Conservation (phyloP, 2,113 vertebrate species). For the Petrocephalus zakoni region DNA sequence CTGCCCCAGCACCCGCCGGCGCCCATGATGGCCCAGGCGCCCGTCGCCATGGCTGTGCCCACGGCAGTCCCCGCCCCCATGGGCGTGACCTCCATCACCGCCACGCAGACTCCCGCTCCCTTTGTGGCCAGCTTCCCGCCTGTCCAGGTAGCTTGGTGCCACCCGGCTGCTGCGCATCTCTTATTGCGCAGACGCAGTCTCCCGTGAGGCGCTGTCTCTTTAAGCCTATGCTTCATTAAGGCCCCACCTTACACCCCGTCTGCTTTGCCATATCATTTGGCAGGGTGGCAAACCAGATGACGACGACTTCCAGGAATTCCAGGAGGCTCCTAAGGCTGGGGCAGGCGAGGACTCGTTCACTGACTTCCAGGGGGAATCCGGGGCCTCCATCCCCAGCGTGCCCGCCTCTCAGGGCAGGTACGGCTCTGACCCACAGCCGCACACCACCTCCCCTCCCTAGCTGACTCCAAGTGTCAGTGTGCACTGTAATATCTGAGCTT, state of each 20-base stretch:
- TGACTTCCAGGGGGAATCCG: conserved; percentile 78
- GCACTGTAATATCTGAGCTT: not conserved
- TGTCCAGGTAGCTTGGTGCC: conserved; percentile 45
- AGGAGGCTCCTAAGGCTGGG: conserved; percentile 88
- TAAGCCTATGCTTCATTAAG: not conserved
- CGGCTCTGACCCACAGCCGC: not conserved
- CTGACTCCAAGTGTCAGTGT: not conserved
- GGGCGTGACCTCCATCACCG: conserved; percentile 38
- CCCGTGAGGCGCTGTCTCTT: not conserved
- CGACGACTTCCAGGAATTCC: conserved; percentile 97
- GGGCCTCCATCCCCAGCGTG: conserved; percentile 60
- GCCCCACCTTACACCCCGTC: not conserved
- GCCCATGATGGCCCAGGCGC: conserved; percentile 64
- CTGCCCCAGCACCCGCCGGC: conserved; percentile 66
- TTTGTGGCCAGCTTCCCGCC: conserved; percentile 69
- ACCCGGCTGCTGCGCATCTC: not conserved
- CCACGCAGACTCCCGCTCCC: conserved; percentile 38
- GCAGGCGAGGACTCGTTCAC: conserved; percentile 76
- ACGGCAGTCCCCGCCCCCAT: conserved; percentile 51
- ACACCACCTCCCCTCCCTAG: not conserved
- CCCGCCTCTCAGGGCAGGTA: conserved; percentile 76
- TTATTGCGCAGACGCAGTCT: not conserved
- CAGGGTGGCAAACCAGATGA: conserved; percentile 81
- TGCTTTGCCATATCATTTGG: not conserved
- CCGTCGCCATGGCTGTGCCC: conserved; percentile 66